phyloP scores from a whole-genome alignment of 2,797 vertebrate genomes.

The Amphiprion clarkii region DNA sequence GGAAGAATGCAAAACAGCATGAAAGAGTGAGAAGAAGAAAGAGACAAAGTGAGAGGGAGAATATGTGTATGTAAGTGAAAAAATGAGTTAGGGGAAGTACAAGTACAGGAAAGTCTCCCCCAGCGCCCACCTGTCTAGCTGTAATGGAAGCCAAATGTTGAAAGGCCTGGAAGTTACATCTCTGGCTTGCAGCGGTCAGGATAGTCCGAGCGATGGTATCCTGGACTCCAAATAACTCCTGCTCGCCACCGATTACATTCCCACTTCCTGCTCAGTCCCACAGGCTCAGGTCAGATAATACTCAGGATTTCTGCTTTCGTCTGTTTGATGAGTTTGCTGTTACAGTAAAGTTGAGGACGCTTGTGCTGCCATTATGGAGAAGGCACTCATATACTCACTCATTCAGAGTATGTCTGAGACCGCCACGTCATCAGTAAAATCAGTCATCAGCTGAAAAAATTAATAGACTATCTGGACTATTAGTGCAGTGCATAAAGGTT shows the following conservation, averaged over 20 bases:
- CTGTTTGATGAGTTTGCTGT: conserved; percentile 13
- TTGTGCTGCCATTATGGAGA: not conserved
- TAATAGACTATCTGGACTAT: too few relatives aligned
- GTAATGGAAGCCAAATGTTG: conserved; percentile 85
- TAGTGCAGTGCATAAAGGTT: too few relatives aligned
- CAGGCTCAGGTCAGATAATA: conserved; percentile 18
- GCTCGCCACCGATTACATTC: conserved; percentile 30
- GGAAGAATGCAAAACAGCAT: conserved; percentile 12
- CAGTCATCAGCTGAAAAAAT: too few relatives aligned
- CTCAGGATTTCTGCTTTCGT: not conserved
- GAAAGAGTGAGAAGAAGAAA: not conserved
- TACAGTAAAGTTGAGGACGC: not conserved
- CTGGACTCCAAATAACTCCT: conserved; percentile 38
- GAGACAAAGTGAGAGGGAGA: conserved; percentile 39
- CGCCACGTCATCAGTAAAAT: too few relatives aligned
- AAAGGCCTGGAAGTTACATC: conserved; percentile 57
- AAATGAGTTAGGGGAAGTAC: not conserved
- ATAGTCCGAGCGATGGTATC: conserved; percentile 28
- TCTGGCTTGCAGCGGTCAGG: conserved; percentile 49
- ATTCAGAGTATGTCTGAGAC: too few relatives aligned
- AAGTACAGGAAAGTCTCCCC: conserved; percentile 44
- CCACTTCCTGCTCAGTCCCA: conserved; percentile 52
- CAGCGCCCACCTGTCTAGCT: conserved; percentile 82
- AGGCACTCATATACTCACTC: not conserved
- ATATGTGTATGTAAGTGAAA: conserved; percentile 35